A percentile compares a stretch with the other conserved stretches of the same genome.
Evolutionary conservation across 1,140 invertebrate genomes (phyloP).

Genomic region (Rhopalosiphum padi): DNA sequence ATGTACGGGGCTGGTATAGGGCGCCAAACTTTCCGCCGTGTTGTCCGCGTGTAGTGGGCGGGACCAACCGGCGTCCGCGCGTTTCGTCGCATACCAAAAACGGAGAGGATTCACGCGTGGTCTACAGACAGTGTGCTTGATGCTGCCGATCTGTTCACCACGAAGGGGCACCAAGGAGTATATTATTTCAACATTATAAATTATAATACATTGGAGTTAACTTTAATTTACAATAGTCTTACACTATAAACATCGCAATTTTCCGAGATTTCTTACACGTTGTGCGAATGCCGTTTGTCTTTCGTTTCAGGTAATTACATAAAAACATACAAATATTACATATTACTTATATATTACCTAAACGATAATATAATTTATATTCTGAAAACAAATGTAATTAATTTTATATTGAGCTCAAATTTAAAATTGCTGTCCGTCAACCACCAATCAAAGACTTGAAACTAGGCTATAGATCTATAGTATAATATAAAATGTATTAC

Average conservation of each 20-base stretch:
- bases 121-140: conserved; percentile 26
- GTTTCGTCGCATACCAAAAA: not conserved
- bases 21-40: not conserved
- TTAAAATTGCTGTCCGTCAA: not conserved
- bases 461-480: no score
- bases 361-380: not conserved
- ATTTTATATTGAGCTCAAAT: not conserved
- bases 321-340: not conserved
- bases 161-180: not conserved
- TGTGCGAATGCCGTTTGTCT: conserved; percentile 30
- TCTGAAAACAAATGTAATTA: not conserved
- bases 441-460: no score
- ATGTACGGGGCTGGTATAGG: not conserved
- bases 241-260: not conserved
- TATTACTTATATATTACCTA: not conserved
- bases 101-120: not conserved
- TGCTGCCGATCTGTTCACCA: conserved; percentile 28
- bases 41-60: not conserved
- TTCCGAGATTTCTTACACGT: not conserved
- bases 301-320: conserved; percentile 43
- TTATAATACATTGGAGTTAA: not conserved
- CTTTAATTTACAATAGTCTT: not conserved
- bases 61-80: not conserved
- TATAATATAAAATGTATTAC: not conserved
- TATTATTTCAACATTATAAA: no score